Evolutionary conservation across 1,140 invertebrate species (phyloP), one percentile per base, ranked within the genome.

Genomic region (Drosophila melanogaster): DNA sequence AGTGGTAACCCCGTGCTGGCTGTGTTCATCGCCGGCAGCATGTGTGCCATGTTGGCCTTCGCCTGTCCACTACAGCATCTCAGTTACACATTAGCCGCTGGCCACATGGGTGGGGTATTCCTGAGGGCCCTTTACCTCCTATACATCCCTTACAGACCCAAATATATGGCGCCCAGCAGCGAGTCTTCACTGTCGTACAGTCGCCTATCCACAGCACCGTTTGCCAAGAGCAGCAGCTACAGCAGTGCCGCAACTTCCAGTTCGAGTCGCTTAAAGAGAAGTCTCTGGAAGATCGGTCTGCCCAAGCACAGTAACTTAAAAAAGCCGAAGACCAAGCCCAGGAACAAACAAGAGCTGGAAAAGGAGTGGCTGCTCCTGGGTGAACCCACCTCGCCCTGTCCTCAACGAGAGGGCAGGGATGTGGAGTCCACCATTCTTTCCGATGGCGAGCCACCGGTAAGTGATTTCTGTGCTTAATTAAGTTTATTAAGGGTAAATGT

Each of bases 1-100:
- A 95, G 94, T 62, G 95, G 95, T 12, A 95, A 94, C 81, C 95
- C 95, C 2, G 94, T 95, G 1, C 81, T 95, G 55, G 95, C 95
- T 14, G 94, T 95, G 11, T 95, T 95, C 78, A 94, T 94, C 51
- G 94, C 93, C 65, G 95, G 95, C 56, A 95, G 94, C 75, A 79
- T 95, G 57, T 93, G 94, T 51, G 94, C 94, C 38, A 95, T 95
- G 75, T 79, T 95, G 59, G 94, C 95, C 2, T 95, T 95, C 77
- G 94, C 95, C 12, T 95, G 95, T 83, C 95, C 95, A 0, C 69
- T 95, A 66, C 87, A 92, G 64, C 89, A 92, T 64, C 72, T 92
- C 26, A 91, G 75, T 33, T 83, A 92, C 24, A 92, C 86, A 0
- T 43, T 92, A 51, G 92, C 92, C 2, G 91, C 81, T 15, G 84